Evolutionary conservation across 2,113 vertebrate species (phyloP).

Genomic region (Istiophorus platypterus): DNA sequence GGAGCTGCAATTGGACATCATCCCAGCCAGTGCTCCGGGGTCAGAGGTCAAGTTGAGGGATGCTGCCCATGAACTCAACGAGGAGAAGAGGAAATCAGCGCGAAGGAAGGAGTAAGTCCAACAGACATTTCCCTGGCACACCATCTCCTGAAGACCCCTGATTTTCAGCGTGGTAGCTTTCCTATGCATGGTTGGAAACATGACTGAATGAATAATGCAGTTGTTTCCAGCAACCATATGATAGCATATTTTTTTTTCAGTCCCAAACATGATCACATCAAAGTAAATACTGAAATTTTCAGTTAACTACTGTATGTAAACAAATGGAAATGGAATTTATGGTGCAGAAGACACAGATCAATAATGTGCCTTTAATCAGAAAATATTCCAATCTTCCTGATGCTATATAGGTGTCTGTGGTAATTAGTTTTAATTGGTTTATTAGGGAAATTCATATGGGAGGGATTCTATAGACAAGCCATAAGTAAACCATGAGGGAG

Average conservation of each 20-base stretch:
- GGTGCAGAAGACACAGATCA: background rate
- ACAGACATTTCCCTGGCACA: background rate
- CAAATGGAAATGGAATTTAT: slow-evolving; percentile 40
- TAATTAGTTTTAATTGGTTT: slow-evolving; percentile 4
- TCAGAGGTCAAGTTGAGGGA: slow-evolving; percentile 98
- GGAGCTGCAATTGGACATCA: slow-evolving; percentile 97
- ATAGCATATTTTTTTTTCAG: slow-evolving; percentile 4
- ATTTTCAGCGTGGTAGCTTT: slow-evolving; percentile 1
- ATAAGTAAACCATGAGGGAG: background rate
- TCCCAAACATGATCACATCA: background rate
- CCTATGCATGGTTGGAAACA: background rate
- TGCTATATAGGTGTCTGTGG: background rate
- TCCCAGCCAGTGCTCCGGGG: slow-evolving; percentile 95
- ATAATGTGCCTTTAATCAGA: background rate
- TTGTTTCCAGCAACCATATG: slow-evolving; percentile 6
- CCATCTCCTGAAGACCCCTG: background rate
- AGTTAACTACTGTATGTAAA: slow-evolving; percentile 15
- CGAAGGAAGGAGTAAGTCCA: slow-evolving; percentile 95
- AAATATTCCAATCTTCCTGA: background rate
- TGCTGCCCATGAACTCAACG: slow-evolving; percentile 96
- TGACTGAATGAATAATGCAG: slow-evolving; percentile 3
- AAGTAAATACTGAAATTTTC: background rate
- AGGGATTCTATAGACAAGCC: background rate
- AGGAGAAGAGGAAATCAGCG: slow-evolving; percentile 98
- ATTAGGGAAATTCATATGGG: background rate